These are phyloP conservation scores for Heteronetta atricapilla DNA, from an alignment of 2,113 vertebrate species.

Conservation along the genomic window DNA sequence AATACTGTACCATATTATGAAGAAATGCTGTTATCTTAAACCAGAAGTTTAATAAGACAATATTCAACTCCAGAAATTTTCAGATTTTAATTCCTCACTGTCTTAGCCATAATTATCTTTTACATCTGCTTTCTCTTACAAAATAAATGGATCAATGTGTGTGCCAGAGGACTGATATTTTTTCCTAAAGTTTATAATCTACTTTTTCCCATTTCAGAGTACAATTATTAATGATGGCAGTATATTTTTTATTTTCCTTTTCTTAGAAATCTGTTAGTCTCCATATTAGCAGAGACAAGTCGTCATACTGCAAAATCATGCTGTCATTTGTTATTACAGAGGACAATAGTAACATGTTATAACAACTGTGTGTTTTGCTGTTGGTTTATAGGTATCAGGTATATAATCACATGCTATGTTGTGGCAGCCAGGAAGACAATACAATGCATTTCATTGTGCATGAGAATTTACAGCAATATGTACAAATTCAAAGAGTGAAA, in stretches of 20 bases:
- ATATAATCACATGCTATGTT: background rate
- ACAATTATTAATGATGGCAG: background rate
- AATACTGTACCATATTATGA: background rate
- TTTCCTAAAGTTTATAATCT: background rate
- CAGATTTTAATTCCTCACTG: background rate
- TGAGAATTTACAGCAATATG: background rate
- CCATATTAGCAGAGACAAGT: background rate
- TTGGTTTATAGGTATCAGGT: background rate
- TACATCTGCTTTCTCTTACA: background rate
- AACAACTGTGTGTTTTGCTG: background rate
- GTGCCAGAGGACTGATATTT: background rate
- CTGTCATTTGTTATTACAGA: background rate
- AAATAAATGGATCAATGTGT: background rate
- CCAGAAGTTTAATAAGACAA: background rate
- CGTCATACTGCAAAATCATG: background rate
- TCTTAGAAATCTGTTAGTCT: background rate
- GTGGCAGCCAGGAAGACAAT: constrained; percentile 22
- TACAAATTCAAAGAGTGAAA: constrained; percentile 47
- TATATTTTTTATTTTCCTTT: background rate
- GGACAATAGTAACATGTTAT: background rate
- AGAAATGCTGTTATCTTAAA: background rate
- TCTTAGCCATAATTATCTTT: background rate
- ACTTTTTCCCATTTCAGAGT: background rate
- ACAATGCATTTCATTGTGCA: background rate
- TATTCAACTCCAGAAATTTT: background rate